Percentiles rank a stretch among this genome's conserved stretches.
Conservation (phyloP, 2,113 vertebrate species). For the Pachycephala philippinensis region DNA sequence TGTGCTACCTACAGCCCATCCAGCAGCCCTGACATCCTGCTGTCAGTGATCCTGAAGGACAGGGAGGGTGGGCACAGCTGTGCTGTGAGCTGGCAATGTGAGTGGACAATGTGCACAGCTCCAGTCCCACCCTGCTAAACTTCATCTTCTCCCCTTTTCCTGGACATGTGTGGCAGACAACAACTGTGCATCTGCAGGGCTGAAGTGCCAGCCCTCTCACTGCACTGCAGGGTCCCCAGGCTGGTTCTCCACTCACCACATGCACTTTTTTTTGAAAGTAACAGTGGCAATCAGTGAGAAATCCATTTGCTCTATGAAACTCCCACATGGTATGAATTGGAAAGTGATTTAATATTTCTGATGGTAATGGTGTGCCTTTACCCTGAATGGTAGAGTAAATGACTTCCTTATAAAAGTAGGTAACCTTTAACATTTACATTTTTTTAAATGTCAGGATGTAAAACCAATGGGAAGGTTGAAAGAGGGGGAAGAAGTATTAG, state of each 20-base stretch:
- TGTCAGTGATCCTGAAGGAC: not conserved
- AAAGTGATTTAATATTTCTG: constrained; percentile 21
- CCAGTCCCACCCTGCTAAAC: not conserved
- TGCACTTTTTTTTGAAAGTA: not conserved
- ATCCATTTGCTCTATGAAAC: not conserved
- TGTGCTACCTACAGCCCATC: not conserved
- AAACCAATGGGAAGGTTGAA: not conserved
- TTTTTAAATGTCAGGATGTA: not conserved
- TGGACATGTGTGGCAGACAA: not conserved
- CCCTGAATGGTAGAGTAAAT: not conserved
- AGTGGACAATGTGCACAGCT: not conserved
- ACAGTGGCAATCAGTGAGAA: not conserved
- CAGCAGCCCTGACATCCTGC: not conserved
- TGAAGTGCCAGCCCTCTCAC: not conserved
- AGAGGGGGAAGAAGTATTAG: not conserved
- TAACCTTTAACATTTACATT: not conserved
- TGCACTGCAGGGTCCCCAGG: not conserved
- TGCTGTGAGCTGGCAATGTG: not conserved
- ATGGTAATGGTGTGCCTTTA: not conserved
- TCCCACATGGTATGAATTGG: not conserved
- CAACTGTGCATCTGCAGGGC: not conserved
- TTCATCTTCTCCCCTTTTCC: not conserved
- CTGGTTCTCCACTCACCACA: not conserved
- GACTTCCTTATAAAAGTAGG: not conserved
- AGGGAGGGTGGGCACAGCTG: not conserved